A percentile compares a stretch with the other conserved stretches of the same genome.
phyloP scores from a whole-genome alignment of 1,140 invertebrate genomes.

The Chionoecetes opilio region DNA sequence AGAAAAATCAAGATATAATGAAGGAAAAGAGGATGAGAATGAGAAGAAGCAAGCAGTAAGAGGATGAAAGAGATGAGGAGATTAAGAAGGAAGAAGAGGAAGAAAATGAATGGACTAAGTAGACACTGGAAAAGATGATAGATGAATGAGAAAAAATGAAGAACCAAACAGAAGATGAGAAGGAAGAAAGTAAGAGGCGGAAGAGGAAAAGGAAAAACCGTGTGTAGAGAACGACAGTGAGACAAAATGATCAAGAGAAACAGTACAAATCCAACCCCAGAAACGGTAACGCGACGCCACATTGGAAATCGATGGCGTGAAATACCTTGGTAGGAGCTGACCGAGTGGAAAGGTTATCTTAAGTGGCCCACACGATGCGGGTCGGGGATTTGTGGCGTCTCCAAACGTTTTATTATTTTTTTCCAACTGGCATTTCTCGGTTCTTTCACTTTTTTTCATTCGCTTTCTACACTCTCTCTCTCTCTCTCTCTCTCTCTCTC shows the following conservation, averaged over 20 bases:
- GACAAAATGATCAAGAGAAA: conserved; percentile 41
- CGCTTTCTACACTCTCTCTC: too few relatives aligned
- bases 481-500: too few relatives aligned
- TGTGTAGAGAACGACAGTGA: conserved; percentile 38
- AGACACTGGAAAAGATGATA: neutral
- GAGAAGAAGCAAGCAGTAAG: neutral
- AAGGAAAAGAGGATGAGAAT: neutral
- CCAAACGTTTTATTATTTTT: neutral
- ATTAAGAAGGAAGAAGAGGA: neutral
- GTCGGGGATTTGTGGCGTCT: conserved; percentile 1
- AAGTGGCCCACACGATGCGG: conserved; percentile 48
- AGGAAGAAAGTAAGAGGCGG: neutral
- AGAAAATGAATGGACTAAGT: neutral
- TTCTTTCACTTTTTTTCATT: too few relatives aligned
- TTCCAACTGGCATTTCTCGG: neutral
- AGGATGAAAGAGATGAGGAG: conserved; percentile 9
- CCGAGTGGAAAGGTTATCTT: conserved; percentile 59
- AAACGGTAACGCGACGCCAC: neutral
- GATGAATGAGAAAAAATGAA: neutral
- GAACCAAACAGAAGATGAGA: neutral
- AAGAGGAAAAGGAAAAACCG: neutral
- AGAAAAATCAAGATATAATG: neutral
- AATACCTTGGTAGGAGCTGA: conserved; percentile 39
- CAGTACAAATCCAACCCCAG: neutral
- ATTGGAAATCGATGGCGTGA: conserved; percentile 67